Percentiles rank a stretch among this genome's conserved stretches.
These are phyloP conservation scores for Argyresthia albistria DNA, from an alignment of 2,888 invertebrate genomes.

Conservation along the genomic window DNA sequence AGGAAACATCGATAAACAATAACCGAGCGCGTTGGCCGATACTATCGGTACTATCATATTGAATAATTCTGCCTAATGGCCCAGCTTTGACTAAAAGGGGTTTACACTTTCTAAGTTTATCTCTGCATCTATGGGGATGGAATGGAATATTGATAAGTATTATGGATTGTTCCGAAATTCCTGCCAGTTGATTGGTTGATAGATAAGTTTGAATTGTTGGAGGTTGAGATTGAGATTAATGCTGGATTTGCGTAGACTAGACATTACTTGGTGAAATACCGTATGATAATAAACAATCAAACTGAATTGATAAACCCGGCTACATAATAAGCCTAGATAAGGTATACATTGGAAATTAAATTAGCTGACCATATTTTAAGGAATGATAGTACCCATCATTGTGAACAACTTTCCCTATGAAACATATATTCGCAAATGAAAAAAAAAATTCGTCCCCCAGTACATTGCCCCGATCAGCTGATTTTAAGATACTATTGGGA, in stretches of 20 bases:
- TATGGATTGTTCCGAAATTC: slow-evolving; percentile 14
- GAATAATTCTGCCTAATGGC: slow-evolving; percentile 57
- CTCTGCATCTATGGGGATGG: too few species aligned
- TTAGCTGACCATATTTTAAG: too few species aligned
- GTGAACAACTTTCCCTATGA: too few species aligned
- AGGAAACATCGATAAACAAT: slow-evolving; percentile 64
- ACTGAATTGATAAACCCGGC: too few species aligned
- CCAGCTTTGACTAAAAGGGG: slow-evolving; percentile 47
- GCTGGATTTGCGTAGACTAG: not conserved
- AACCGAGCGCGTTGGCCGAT: slow-evolving; percentile 53
- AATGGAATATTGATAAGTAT: not conserved
- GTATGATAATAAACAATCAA: too few species aligned
- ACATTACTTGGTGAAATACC: not conserved
- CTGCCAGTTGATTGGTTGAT: slow-evolving; percentile 4
- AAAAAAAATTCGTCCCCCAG: too few species aligned
- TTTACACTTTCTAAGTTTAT: slow-evolving; percentile 26
- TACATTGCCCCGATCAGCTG: too few species aligned
- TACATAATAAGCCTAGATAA: too few species aligned
- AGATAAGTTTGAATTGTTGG: not conserved
- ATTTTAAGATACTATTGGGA: too few species aligned
- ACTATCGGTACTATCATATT: slow-evolving; percentile 60
- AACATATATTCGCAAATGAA: too few species aligned
- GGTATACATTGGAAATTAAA: too few species aligned
- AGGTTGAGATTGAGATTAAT: not conserved
- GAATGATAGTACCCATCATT: too few species aligned